Evolutionary conservation across 2,888 invertebrate genomes (phyloP).

Genomic region (Baccha elongata): DNA sequence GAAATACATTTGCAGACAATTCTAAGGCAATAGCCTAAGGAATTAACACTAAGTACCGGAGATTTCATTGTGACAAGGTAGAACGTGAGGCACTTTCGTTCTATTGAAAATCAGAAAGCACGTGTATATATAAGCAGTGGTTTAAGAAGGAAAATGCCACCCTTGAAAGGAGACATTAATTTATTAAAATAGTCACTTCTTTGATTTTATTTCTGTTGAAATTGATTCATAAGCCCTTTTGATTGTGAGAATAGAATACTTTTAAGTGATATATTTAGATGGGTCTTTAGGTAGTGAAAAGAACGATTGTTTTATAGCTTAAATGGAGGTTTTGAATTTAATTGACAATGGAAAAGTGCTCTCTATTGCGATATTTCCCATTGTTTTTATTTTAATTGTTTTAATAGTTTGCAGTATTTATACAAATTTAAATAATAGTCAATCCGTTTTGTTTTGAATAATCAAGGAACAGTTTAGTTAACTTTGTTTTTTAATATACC

Average conservation of each 20-base stretch:
- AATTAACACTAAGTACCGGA: constrained; percentile 59
- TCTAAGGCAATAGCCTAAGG: constrained; percentile 49
- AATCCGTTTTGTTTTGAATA: no score
- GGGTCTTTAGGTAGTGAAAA: background rate
- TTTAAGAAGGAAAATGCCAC: background rate
- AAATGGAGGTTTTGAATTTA: background rate
- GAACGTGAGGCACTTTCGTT: background rate
- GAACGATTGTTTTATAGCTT: background rate
- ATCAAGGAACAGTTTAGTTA: no score
- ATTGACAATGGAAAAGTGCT: background rate
- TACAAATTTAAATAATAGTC: no score
- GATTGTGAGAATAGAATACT: constrained; percentile 1
- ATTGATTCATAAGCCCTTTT: constrained; percentile 46
- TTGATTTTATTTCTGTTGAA: constrained; percentile 44
- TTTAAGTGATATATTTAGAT: background rate
- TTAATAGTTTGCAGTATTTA: no score
- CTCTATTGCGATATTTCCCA: no score
- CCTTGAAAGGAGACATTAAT: constrained; percentile 4
- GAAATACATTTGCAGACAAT: constrained; percentile 37
- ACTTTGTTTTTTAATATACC: no score
- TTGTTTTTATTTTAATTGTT: no score
- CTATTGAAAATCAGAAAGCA: constrained; percentile 14
- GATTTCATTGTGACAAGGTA: constrained; percentile 54
- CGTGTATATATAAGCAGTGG: constrained; percentile 1
- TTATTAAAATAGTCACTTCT: constrained; percentile 36